Evolutionary conservation across 1,140 invertebrate species (phyloP).

Genomic region (Diprion similis): DNA sequence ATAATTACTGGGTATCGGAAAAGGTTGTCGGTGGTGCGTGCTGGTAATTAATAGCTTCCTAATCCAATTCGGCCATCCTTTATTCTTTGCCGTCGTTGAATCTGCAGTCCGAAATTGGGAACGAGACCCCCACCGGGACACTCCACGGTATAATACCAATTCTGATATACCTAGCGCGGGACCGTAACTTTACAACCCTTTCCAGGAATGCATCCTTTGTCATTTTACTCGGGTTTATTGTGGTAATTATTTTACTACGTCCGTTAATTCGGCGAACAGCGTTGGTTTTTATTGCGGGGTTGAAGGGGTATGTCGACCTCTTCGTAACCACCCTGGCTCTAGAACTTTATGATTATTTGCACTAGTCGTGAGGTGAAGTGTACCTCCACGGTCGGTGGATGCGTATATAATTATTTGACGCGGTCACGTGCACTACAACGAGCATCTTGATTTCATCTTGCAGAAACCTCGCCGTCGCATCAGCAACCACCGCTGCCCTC

Average conservation of each 20-base stretch:
- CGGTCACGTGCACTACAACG: no score
- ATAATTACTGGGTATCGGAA: no score
- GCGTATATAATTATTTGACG: neutral
- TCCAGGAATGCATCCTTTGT: constrained; percentile 19
- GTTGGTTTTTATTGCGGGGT: neutral
- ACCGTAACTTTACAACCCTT: constrained; percentile 26
- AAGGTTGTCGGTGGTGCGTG: no score
- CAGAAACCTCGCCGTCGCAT: constrained; percentile 26
- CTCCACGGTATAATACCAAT: no score
- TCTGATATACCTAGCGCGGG: neutral
- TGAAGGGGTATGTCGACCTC: no score
- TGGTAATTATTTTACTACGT: constrained; percentile 35
- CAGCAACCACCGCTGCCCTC: constrained; percentile 45
- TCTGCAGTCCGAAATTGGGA: no score
- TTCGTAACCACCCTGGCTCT: neutral
- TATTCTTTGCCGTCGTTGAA: no score
- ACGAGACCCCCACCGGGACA: no score
- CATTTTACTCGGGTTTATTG: constrained; percentile 31
- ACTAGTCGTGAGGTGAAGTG: neutral
- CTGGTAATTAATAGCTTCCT: no score
- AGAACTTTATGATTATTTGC: no score
- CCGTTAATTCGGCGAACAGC: neutral
- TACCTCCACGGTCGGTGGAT: neutral
- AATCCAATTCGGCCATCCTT: no score
- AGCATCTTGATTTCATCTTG: neutral